Conservation (phyloP, 2,113 vertebrate genomes). For the Axis porcinus region DNA sequence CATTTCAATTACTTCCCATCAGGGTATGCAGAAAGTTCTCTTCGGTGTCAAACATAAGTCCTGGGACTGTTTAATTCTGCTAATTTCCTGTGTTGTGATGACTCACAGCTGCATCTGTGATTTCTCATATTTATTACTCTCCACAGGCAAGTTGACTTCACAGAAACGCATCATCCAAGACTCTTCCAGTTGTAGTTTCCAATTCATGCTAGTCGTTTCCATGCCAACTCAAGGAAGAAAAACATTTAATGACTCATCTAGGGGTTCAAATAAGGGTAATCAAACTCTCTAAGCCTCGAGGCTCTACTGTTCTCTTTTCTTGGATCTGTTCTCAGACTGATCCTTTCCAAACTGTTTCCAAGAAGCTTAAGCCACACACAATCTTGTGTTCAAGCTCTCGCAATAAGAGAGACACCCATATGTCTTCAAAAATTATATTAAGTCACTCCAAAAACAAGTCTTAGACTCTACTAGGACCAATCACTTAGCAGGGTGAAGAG, state of each 20-base stretch:
- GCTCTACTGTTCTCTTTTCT: neutral
- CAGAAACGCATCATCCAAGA: neutral
- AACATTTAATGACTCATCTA: neutral
- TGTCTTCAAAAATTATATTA: neutral
- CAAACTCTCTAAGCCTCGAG: neutral
- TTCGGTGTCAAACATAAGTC: neutral
- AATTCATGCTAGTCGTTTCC: neutral
- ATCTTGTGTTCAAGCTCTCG: neutral
- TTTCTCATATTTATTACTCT: neutral
- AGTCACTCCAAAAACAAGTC: neutral
- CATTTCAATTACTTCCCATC: neutral
- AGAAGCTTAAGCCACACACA: neutral
- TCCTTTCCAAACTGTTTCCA: neutral
- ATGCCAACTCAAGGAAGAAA: neutral
- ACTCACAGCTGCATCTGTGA: neutral
- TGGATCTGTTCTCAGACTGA: neutral
- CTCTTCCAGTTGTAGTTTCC: neutral
- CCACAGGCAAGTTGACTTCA: neutral
- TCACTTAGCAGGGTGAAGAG: neutral
- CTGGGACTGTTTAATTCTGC: neutral
- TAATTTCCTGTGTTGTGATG: neutral
- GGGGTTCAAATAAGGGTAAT: neutral
- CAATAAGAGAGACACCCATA: neutral
- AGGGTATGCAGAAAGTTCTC: neutral
- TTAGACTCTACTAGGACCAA: neutral